Base-by-base conservation (phyloP, 2,113 vertebrate genomes). In the Notothenia rossii region DNA sequence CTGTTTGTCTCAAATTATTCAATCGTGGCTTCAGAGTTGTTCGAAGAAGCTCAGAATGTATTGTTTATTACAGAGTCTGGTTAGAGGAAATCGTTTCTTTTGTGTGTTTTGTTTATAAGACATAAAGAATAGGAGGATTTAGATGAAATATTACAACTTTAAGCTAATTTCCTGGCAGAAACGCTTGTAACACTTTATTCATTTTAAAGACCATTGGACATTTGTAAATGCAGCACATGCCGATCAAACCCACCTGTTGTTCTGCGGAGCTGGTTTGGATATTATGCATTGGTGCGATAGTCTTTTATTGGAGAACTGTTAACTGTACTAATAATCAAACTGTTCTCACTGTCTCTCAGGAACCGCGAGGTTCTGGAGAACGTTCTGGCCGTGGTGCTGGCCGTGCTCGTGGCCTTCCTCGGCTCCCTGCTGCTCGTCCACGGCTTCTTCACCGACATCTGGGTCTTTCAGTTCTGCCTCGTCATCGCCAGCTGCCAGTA, bases 401-500 rank as follows among this genome's bases (percentile, higher is more conserved):
- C 98, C 18, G 96, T 99, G 91, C 95, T 99, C 68, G 98, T 99
- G 93, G 98, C 98, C 81, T 99, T 99, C 89, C 93, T 99, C 92
- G 98, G 98, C 75, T 99, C 98, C 50, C 81, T 99, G 86, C 96
- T 99, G 90, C 96, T 99, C 66, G 96, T 98, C 88, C 95, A 97
- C 76, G 97, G 97, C 63, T 99, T 99, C 94, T 99, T 99, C 96
- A 97, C 96, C 55, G 98, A 99, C 93, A 99, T 99, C 90, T 99
- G 98, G 98, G 97, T 99, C 90, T 98, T 99, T 93, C 98, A 99
- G 95, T 99, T 99, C 94, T 99, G 98, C 95, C 95, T 99, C 75
- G 98, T 99, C 88, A 99, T 99, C 86, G 98, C 98, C 76, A 99
- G 98, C 89, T 99, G 98, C 95, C 98, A 99, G 72, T 99, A 99